Conservation (phyloP, 2,113 vertebrate species). For the Astatoreochromis straeleni region DNA sequence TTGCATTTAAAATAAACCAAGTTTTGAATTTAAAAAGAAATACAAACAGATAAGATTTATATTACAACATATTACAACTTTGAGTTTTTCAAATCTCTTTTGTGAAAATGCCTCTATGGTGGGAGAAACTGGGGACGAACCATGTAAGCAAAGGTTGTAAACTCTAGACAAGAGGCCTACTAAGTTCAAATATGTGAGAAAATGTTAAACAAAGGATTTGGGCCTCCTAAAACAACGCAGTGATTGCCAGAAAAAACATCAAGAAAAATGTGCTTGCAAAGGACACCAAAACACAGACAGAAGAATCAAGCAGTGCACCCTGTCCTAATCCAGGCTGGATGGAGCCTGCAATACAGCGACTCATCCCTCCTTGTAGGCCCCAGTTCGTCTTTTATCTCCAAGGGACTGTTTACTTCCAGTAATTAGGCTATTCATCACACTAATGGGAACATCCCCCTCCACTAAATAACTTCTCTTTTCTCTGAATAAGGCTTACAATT, state of each 20-base stretch:
- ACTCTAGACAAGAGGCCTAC: neutral
- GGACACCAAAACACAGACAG: neutral
- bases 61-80: neutral
- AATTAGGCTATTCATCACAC: constrained; percentile 73
- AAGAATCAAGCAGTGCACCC: constrained; percentile 8
- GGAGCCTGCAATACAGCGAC: constrained; percentile 32
- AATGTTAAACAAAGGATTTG: neutral
- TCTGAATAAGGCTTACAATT: constrained; percentile 29
- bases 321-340: constrained; percentile 28
- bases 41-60: neutral
- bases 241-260: neutral
- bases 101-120: neutral
- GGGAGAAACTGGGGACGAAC: neutral
- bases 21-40: neutral
- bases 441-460: constrained; percentile 66
- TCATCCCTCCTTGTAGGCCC: constrained; percentile 43
- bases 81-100: neutral
- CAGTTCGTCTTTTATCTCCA: constrained; percentile 56
- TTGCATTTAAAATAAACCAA: neutral
- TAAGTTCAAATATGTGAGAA: neutral
- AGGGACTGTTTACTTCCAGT: constrained; percentile 63
- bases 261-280: neutral
- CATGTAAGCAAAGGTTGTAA: neutral
- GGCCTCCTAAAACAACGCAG: neutral
- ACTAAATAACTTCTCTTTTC: constrained; percentile 55